A percentile compares a stretch with the other conserved stretches of the same genome.
phyloP scores from a whole-genome alignment of 1,140 invertebrate genomes.

The Ladona fulva region DNA sequence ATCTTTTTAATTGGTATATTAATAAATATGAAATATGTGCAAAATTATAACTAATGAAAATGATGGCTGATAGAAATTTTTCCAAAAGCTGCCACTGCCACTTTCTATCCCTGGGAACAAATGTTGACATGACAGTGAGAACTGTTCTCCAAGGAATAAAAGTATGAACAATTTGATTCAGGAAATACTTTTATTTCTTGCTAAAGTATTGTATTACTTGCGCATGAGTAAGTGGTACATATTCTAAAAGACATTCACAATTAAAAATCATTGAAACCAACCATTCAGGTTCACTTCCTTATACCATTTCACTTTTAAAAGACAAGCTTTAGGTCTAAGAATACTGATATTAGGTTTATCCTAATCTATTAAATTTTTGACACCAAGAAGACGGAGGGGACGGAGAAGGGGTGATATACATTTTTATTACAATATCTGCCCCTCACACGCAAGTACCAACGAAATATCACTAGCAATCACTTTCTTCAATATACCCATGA shows the following conservation, averaged over 20 bases:
- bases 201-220: constrained; percentile 2
- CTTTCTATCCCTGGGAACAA: too few relatives aligned
- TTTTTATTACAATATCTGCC: neutral
- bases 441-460: neutral
- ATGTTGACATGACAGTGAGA: too few relatives aligned
- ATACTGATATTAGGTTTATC: neutral
- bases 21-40: too few relatives aligned
- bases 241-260: neutral
- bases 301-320: neutral
- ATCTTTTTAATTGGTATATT: too few relatives aligned
- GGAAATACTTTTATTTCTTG: neutral
- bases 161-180: neutral
- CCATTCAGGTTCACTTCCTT: neutral
- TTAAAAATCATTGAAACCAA: neutral
- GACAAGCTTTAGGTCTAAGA: neutral
- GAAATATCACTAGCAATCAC: neutral
- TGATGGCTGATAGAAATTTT: too few relatives aligned
- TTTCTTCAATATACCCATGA: neutral
- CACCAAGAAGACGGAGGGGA: neutral
- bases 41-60: too few relatives aligned
- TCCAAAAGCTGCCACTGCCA: too few relatives aligned
- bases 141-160: too few relatives aligned
- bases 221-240: neutral
- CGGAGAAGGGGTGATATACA: neutral
- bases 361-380: neutral